Percentiles rank a stretch among this genome's conserved stretches.
These are phyloP conservation scores for Campaea margaritaria DNA, from an alignment of 2,888 invertebrate genomes.

Conservation along the genomic window DNA sequence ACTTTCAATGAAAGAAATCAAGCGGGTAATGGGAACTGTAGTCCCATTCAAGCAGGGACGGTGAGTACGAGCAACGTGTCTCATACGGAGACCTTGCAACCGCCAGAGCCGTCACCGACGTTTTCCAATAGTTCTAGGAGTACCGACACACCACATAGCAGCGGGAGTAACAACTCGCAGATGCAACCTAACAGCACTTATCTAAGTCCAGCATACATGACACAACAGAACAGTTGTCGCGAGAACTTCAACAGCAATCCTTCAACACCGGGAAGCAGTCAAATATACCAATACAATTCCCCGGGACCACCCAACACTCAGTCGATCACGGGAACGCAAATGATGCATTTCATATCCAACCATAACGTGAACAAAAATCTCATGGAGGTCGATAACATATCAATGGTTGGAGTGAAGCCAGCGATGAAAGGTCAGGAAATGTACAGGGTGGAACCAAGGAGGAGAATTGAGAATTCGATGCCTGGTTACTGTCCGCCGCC, in stretches of 20 bases:
- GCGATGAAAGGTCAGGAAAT: constrained; percentile 64
- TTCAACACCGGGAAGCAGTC: constrained; percentile 64
- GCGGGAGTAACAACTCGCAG: constrained; percentile 65
- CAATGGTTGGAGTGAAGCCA: constrained; percentile 79
- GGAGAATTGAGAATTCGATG: constrained; percentile 72
- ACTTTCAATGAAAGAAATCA: constrained; percentile 86
- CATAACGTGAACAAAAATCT: constrained; percentile 81
- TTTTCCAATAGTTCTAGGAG: constrained; percentile 82
- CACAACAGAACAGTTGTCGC: constrained; percentile 65
- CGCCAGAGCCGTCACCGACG: constrained; percentile 87
- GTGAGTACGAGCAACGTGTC: constrained; percentile 94
- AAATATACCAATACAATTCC: constrained; percentile 68
- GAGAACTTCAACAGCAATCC: constrained; percentile 72
- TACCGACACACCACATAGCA: constrained; percentile 79
- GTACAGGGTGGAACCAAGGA: constrained; percentile 61
- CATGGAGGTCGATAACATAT: constrained; percentile 83
- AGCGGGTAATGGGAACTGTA: constrained; percentile 86
- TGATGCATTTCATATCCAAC: constrained; percentile 83
- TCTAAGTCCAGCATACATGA: constrained; percentile 82
- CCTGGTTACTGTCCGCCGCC: constrained; percentile 81
- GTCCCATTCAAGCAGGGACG: constrained; percentile 93
- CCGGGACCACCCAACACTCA: constrained; percentile 70
- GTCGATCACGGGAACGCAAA: constrained; percentile 71
- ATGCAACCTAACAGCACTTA: constrained; percentile 69
- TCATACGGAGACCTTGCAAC: constrained; percentile 83